Evolutionary conservation across 2,888 invertebrate genomes (phyloP).

Genomic region (Frankliniella fusca): DNA sequence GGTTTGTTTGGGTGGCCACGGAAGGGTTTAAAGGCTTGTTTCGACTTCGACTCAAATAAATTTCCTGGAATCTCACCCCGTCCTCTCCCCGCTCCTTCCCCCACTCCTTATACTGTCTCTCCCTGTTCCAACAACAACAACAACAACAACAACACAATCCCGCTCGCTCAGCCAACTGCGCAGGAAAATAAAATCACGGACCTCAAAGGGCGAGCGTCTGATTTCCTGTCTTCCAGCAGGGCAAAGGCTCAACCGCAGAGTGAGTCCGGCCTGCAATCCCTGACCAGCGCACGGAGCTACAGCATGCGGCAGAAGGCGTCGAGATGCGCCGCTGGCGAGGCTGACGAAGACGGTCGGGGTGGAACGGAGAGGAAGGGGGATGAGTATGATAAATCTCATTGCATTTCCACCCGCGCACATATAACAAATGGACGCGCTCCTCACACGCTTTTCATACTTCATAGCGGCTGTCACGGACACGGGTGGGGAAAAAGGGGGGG

Average conservation of each 20-base stretch:
- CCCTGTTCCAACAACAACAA: not conserved
- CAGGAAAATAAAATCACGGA: too few species aligned
- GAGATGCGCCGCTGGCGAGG: too few species aligned
- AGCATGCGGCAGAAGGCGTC: too few species aligned
- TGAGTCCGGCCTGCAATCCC: too few species aligned
- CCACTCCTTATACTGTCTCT: not conserved
- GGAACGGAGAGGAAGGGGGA: not conserved
- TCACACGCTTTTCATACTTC: not conserved
- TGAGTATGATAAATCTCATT: not conserved
- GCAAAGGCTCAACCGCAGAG: too few species aligned
- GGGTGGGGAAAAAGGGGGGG: not conserved
- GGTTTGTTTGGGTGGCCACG: not conserved
- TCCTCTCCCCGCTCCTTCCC: not conserved
- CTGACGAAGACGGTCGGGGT: too few species aligned
- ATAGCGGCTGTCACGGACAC: not conserved
- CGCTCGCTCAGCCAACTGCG: too few species aligned
- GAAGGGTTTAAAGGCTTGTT: slow-evolving; percentile 17
- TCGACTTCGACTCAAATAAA: not conserved
- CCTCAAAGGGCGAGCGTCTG: too few species aligned
- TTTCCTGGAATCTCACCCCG: not conserved
- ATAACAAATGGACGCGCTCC: not conserved
- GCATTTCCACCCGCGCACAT: not conserved
- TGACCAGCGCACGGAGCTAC: too few species aligned
- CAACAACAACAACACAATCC: too few species aligned
- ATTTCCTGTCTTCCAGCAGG: too few species aligned